Base-by-base conservation (phyloP, 2,797 vertebrate species). In the Rhinatrema bivittatum region DNA sequence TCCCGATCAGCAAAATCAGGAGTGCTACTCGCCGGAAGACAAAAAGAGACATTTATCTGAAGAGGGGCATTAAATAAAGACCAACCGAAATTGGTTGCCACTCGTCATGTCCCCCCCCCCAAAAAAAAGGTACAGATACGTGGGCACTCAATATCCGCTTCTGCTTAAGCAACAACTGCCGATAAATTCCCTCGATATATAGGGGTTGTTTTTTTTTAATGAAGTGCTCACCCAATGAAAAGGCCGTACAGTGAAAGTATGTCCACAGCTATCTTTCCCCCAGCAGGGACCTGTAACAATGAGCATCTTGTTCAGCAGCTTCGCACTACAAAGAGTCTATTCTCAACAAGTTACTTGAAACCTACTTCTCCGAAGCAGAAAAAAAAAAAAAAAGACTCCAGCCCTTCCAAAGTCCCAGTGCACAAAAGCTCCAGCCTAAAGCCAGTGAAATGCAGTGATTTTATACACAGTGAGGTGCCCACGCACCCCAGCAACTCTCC, bases 311-410 rank as follows among this genome's bases (percentile, higher is more conserved):
- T 75, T 83, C 66, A 74, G 74, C 78, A 79, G 76, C 67, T 74
- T 69, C 51, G 24, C 37, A 20, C 56, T 61, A 88, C 85, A 87
- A 87, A 87, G 81, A 73, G 65, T 70, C 68, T 68, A 74, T 87
- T 88, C 81, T 89, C 72, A 79, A 60, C n/a, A 74, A 82, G 78
- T 84, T 79, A 82, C 80, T 73, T 76, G 72, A 78, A 82, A 78
- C n/a, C 79, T 70, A 64, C 67, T 69, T 63, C 48, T 68, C 54
- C 65, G 68, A 69, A 70, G 65, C 56, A 74, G 39, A 62, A 67
- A 50, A 62, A 48, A 46, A 57, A 63, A 61, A 49, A 19, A 37
- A 30, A 7, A n/a, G n/a, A n/a, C n/a, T n/a, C n/a, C n/a, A n/a
- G n/a, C n/a, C n/a, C n/a, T n/a, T n/a, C n/a, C 8, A 12, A 20